Percentiles rank a stretch among this genome's conserved stretches.
Conservation (phyloP, 2,113 vertebrate genomes). For the Cynocephalus volans region DNA sequence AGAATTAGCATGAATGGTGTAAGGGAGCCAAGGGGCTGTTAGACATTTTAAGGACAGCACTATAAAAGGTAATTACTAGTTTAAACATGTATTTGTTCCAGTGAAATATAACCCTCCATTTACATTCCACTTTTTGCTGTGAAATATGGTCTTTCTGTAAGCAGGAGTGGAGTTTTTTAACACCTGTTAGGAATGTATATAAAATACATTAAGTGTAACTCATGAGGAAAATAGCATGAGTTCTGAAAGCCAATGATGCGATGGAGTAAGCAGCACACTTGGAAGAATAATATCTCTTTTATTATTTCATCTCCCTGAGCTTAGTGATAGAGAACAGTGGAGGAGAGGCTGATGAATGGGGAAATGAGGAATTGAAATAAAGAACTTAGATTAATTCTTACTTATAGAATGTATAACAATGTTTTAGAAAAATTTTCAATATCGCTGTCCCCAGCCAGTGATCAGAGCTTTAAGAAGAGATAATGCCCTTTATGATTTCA, state of each 20-base stretch:
- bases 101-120: constrained; percentile 64
- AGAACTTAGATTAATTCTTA: background rate
- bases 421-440: background rate
- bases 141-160: constrained; percentile 47
- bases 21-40: background rate
- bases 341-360: background rate
- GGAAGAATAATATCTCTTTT: background rate
- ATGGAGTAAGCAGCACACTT: background rate
- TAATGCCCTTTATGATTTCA: background rate
- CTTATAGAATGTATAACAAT: background rate
- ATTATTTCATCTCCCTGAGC: background rate
- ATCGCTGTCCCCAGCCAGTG: background rate
- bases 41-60: constrained; percentile 56
- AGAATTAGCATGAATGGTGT: constrained; percentile 43
- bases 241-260: background rate
- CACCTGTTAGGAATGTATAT: background rate
- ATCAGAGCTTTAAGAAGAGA: background rate
- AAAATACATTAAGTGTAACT: background rate
- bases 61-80: constrained; percentile 65
- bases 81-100: constrained; percentile 61
- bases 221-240: background rate
- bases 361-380: background rate
- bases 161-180: background rate
- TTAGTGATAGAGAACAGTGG: background rate
- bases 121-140: background rate